Base-by-base conservation (phyloP, 2,113 vertebrate genomes). In the Ctenomys sociabilis region DNA sequence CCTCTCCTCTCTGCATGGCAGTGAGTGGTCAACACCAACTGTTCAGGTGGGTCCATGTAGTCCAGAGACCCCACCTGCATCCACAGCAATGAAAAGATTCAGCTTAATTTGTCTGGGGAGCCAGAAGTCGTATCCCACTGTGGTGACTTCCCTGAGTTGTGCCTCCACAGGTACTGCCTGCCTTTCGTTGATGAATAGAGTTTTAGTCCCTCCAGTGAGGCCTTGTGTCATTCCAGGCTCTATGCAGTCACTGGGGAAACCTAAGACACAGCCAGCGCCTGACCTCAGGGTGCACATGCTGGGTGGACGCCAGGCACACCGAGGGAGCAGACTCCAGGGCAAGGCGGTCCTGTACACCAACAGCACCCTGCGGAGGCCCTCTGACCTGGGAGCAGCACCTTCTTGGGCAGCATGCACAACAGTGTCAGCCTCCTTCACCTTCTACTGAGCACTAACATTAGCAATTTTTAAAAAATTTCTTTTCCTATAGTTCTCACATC, bases 271-370 rank as follows among this genome's bases (percentile, higher is more conserved):
- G n/a, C 17, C 43, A 57, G 54, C 16, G 16, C 5, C 9, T 5
- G 49, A 35, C 19, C 30, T 45, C 9, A 3, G 19, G 40, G 22
- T 28, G 35, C 28, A 28, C 66, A 35, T 14, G 0, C 22, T 13
- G 35, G n/a, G 54, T 37, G 32, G 16, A 37, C 17, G n/a, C 22
- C n/a, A 75, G 72, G n/a, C 12, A 37, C 7, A 73, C 21, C 21
- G 11, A 37, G 45, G 37, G 37, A 11, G 1, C n/a, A 12, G 0
- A 0, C 9, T 49, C 0, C 16, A 28, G n/a, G 66, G 10, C 28
- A 8, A 54, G 54, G 14, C 0, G 0, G 30, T 26, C 19, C 1
- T 4, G 10, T 10, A 30, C 0, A 5, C 35, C 9, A 32, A 37
- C 5, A 0, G 1, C 4, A 10, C 26, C 28, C 59, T 26, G 22